Evolutionary conservation across 2,113 vertebrate species (phyloP).

Genomic region (Marcusenius ussheri): DNA sequence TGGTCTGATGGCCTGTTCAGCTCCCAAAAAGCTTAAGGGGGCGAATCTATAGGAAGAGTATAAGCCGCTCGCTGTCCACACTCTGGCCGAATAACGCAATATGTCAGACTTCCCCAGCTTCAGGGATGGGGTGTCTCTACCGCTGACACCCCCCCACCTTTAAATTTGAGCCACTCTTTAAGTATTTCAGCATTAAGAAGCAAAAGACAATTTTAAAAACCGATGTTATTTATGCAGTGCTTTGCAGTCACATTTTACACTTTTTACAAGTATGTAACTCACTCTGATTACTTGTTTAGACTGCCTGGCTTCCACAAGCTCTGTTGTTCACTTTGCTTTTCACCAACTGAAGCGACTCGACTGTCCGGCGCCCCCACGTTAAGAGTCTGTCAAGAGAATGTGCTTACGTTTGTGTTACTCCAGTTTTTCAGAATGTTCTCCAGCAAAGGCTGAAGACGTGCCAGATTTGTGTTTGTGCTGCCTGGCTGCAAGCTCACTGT

Average conservation of each 20-base stretch:
- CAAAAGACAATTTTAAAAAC: no score
- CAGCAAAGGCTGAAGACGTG: not conserved
- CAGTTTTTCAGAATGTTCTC: not conserved
- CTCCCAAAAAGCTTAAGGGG: not conserved
- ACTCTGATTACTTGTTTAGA: no score
- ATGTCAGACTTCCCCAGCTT: not conserved
- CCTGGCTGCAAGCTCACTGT: not conserved
- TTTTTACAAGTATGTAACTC: no score
- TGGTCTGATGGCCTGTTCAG: not conserved
- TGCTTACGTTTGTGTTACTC: no score
- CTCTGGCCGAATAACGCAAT: not conserved
- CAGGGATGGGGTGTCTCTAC: not conserved
- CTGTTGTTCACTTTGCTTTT: no score
- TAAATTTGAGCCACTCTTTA: not conserved
- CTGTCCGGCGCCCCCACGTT: no score
- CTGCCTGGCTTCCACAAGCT: no score
- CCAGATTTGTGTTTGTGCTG: not conserved
- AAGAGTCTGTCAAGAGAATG: no score
- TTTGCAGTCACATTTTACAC: no score
- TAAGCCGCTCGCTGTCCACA: not conserved
- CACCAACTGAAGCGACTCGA: no score
- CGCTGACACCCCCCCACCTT: not conserved
- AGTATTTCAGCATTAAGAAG: not conserved
- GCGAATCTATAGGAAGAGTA: not conserved
- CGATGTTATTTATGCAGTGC: no score